Conservation (phyloP, 2,113 vertebrate genomes). For the Gila orcuttii region DNA sequence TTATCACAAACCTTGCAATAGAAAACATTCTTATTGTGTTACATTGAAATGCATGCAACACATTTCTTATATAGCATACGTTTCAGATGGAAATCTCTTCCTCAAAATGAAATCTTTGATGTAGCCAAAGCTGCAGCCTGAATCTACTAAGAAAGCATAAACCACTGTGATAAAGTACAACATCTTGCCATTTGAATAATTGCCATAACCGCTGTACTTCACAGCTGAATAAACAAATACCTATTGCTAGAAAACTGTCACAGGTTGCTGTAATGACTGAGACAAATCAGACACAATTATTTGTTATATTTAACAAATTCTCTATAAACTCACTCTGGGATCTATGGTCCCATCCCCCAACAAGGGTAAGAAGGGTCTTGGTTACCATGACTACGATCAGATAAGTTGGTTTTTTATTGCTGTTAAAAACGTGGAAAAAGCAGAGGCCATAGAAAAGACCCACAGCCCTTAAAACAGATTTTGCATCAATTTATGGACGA, state of each 20-base stretch:
- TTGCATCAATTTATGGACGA: no score
- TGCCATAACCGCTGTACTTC: not conserved
- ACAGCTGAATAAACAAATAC: not conserved
- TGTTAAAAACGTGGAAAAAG: no score
- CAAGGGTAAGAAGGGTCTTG: no score
- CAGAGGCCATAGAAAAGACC: no score
- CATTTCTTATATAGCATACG: not conserved
- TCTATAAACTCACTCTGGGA: no score
- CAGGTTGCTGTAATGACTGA: no score
- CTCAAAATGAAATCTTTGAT: not conserved
- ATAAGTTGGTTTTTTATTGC: no score
- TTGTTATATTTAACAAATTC: no score
- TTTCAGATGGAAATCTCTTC: not conserved
- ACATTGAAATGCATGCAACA: not conserved
- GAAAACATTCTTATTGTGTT: not conserved
- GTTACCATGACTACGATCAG: no score
- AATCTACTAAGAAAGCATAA: constrained; percentile 14
- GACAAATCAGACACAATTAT: no score
- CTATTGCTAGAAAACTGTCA: not conserved
- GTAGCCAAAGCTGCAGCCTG: not conserved
- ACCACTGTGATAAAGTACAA: not conserved
- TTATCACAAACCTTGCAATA: not conserved
- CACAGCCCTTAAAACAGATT: no score
- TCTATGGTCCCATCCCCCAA: no score
- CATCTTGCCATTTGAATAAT: not conserved